Conservation (phyloP, 2,113 vertebrate genomes). For the Paramormyrops kingsleyae region DNA sequence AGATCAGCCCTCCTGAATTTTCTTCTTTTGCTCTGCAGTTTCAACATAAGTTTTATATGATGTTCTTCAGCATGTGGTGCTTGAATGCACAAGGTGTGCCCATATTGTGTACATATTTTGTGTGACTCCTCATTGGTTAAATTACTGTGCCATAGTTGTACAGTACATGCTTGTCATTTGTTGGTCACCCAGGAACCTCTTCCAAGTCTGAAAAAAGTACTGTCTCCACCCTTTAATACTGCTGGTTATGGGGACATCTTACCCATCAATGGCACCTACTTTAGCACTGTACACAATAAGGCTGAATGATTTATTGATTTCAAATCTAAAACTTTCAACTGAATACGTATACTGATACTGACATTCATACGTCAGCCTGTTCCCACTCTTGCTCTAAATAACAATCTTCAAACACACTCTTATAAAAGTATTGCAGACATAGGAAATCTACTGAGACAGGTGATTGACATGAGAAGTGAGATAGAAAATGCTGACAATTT, state of each 20-base stretch:
- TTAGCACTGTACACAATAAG: too few relatives aligned
- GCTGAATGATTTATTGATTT: too few relatives aligned
- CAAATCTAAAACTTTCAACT: too few relatives aligned
- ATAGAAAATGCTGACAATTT: background rate
- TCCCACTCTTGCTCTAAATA: too few relatives aligned
- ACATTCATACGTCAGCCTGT: too few relatives aligned
- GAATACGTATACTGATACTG: too few relatives aligned
- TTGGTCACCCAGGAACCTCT: background rate
- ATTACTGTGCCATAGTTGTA: background rate
- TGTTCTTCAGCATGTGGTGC: background rate
- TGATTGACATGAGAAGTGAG: background rate
- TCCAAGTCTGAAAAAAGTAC: background rate
- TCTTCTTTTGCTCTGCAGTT: background rate
- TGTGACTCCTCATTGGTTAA: background rate
- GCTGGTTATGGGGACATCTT: too few relatives aligned
- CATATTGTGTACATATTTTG: background rate
- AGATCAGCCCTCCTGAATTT: background rate
- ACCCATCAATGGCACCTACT: too few relatives aligned
- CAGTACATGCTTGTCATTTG: background rate
- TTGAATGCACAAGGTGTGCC: background rate
- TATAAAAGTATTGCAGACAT: too few relatives aligned
- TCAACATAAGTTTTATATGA: background rate
- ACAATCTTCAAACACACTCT: too few relatives aligned
- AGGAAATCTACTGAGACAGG: background rate
- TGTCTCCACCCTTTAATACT: too few relatives aligned